Percentiles rank a stretch among this genome's conserved stretches.
Evolutionary conservation across 1,140 invertebrate genomes (phyloP).

Genomic region (Heliconius himera): DNA sequence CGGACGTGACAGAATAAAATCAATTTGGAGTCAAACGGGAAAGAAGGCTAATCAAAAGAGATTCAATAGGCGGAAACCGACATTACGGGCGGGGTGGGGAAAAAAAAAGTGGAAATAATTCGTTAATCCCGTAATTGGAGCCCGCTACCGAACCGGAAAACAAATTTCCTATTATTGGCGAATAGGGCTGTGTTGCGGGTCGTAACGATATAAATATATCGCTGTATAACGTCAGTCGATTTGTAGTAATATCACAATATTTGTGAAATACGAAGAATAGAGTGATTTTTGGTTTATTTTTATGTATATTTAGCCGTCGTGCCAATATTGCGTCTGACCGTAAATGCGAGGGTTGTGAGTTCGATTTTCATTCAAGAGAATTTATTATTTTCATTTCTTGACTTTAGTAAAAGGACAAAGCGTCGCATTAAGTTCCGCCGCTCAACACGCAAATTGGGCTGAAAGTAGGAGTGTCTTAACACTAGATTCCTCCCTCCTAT

Average conservation of each 20-base stretch:
- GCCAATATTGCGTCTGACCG: no score
- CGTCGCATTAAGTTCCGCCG: no score
- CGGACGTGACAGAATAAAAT: slow-evolving; percentile 59
- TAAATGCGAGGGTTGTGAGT: no score
- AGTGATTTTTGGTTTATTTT: no score
- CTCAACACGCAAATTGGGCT: no score
- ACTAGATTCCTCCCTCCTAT: no score
- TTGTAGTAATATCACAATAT: not conserved
- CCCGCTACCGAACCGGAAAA: slow-evolving; percentile 81
- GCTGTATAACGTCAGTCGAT: slow-evolving; percentile 1
- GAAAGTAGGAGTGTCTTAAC: no score
- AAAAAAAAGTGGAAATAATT: slow-evolving; percentile 80
- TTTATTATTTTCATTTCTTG: no score
- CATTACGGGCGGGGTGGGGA: slow-evolving; percentile 44
- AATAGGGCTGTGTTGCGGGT: slow-evolving; percentile 50
- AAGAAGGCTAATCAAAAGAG: slow-evolving; percentile 78
- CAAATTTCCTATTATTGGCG: slow-evolving; percentile 79
- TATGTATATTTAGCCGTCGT: no score
- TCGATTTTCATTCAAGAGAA: no score
- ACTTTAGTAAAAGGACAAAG: no score
- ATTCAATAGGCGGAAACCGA: slow-evolving; percentile 79
- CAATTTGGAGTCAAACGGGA: slow-evolving; percentile 73
- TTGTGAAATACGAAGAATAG: not conserved
- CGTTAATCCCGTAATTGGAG: slow-evolving; percentile 80
- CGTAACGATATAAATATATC: not conserved